Base-by-base conservation (phyloP, 2,113 vertebrate genomes). In the Hippocampus comes region DNA sequence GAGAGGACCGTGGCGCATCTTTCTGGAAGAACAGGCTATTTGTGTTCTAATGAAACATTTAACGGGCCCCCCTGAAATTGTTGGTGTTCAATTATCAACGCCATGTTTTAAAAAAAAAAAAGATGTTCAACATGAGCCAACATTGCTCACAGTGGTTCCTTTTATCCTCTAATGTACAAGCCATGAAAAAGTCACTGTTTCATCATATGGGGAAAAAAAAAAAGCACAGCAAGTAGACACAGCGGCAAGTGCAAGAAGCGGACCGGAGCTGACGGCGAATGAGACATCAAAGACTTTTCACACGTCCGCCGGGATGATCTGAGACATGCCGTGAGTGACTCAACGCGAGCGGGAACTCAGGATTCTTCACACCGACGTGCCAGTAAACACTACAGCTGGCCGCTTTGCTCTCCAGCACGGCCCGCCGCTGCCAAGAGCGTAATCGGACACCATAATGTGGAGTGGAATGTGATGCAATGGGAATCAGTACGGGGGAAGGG, bases 361-460 rank as follows among this genome's bases (percentile, higher is more conserved):
- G 78, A 43, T 82, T 85, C 76, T 80, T 82, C 77, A 75, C 83
- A 86, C 75, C 61, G 23, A 53, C 71, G 68, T 73, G 78, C 84
- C 76, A 78, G 83, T 59, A 79, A 88, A 82, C 72, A 74, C 70
- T 76, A 79, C 20, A n/a, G 8, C 8, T 67, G 80, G 72, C 74
- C 21, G 53, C 48, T 73, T 80, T 76, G 81, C 74, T 83, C 71
- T 55, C 49, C 63, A 70, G 66, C 23, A 41, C 18, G 60, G 71
- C 79, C 70, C 67, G 49, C 74, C 74, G 76, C 53, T 20, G 80
- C 82, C 80, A 63, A 80, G 84, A 77, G 59, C 68, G 67, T 85
- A 82, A 86, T 86, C 53, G 72, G 75, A 87, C 79, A 77, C 74
- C 68, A 86, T 88, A 86, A 89, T 84, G 86, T 88, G 84, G 83